phyloP scores from a whole-genome alignment of 2,888 invertebrate species.

The Neoscelio sp. region DNA sequence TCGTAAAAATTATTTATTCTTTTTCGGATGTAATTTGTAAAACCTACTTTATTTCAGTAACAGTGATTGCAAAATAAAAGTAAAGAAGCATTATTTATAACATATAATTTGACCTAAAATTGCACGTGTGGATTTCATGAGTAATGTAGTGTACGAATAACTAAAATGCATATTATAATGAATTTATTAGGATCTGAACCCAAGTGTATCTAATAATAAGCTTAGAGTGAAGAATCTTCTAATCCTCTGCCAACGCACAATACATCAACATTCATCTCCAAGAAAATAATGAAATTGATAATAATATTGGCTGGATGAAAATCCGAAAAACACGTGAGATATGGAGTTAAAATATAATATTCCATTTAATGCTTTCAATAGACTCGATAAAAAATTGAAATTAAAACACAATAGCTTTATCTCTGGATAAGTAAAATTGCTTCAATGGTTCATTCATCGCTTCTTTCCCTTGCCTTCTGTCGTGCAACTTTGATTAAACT shows the following conservation, averaged over 20 bases:
- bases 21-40: not conserved
- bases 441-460: conserved; percentile 41
- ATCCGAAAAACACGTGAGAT: conserved; percentile 28
- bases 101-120: no score
- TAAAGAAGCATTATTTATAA: not conserved
- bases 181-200: no score
- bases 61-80: not conserved
- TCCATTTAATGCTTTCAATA: conserved; percentile 20
- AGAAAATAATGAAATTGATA: conserved; percentile 21
- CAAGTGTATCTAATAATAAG: not conserved
- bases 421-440: conserved; percentile 45
- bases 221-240: not conserved
- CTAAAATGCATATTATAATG: no score
- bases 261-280: not conserved
- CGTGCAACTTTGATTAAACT: conserved; percentile 60
- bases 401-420: conserved; percentile 46
- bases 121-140: no score
- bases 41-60: not conserved
- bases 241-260: not conserved
- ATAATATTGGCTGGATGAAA: conserved; percentile 19
- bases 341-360: conserved; percentile 31
- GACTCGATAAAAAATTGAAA: conserved; percentile 27
- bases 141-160: no score
- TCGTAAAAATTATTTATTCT: not conserved
- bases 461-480: conserved; percentile 19